Evolutionary conservation across 2,797 vertebrate genomes (phyloP).

Genomic region (Crax fasciolata): DNA sequence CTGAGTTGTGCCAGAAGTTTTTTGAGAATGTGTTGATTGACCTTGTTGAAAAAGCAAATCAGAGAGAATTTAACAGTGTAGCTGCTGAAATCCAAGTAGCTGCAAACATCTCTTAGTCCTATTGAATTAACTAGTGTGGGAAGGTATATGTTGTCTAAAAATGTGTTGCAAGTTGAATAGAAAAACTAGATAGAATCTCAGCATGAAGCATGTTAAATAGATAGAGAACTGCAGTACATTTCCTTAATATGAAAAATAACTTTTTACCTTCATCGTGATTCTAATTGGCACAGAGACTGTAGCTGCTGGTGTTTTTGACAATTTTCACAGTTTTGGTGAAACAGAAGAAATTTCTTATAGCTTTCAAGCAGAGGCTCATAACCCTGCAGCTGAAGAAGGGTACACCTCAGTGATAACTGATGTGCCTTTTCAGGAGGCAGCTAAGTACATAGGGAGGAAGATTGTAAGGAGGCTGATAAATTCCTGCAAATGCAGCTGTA

Average conservation of each 20-base stretch:
- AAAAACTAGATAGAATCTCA: neutral
- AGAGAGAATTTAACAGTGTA: neutral
- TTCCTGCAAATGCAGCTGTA: slow-evolving; percentile 53
- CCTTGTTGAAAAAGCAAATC: neutral
- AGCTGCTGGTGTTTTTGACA: neutral
- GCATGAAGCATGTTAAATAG: neutral
- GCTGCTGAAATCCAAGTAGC: neutral
- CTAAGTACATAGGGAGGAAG: slow-evolving; percentile 27
- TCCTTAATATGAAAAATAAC: neutral
- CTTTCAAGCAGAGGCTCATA: neutral
- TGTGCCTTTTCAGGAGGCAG: neutral
- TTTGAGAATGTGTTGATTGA: neutral
- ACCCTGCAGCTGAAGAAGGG: neutral
- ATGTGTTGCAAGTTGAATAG: neutral
- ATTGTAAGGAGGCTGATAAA: slow-evolving; percentile 46
- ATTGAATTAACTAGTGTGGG: neutral
- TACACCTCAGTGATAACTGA: neutral
- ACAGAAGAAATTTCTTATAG: neutral
- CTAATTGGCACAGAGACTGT: too few relatives aligned
- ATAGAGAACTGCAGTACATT: neutral
- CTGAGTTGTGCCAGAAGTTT: neutral
- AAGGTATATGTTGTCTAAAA: neutral
- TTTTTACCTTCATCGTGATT: neutral
- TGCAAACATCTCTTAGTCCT: neutral
- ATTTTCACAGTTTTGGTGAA: neutral